Evolutionary conservation across 2,113 vertebrate genomes (phyloP).

Genomic region (Acanthochromis polyacanthus): DNA sequence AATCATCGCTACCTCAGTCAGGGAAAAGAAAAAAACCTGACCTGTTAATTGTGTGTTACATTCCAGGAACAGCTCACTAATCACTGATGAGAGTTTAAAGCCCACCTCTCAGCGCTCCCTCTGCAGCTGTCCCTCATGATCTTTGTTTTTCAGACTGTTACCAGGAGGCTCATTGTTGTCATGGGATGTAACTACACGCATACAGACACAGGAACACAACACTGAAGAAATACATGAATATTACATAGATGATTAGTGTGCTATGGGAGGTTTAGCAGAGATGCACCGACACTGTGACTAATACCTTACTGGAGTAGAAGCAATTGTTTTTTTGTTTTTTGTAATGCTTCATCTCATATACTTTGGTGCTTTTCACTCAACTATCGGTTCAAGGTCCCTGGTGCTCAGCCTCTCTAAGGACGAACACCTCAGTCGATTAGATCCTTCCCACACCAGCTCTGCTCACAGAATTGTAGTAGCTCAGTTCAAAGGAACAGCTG

Average conservation of each 20-base stretch:
- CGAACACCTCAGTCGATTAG: conserved; percentile 26
- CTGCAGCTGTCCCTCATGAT: conserved; percentile 43
- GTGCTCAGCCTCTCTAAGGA: conserved; percentile 27
- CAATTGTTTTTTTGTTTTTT: not conserved
- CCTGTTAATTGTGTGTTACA: not conserved
- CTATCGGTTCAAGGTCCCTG: conserved; percentile 20
- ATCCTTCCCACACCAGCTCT: conserved; percentile 10
- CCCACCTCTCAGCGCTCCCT: conserved; percentile 4
- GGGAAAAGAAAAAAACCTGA: not conserved
- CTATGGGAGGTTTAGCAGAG: not conserved
- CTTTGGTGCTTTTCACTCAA: not conserved
- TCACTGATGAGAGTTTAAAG: conserved; percentile 38
- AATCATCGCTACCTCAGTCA: too few species aligned
- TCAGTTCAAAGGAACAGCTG: conserved; percentile 23
- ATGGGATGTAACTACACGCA: conserved; percentile 53
- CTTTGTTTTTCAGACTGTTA: conserved; percentile 76
- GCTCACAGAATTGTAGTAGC: conserved; percentile 32
- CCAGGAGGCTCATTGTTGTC: conserved; percentile 66
- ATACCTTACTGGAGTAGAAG: not conserved
- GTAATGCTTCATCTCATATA: not conserved
- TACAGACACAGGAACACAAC: conserved; percentile 21
- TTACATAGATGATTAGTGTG: not conserved
- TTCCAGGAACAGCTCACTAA: conserved; percentile 35
- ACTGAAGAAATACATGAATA: conserved; percentile 1
- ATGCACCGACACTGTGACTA: not conserved